Evolutionary conservation across 2,797 vertebrate genomes (phyloP), one percentile per base, ranked within the genome.

Genomic region (Agapornis canus): DNA sequence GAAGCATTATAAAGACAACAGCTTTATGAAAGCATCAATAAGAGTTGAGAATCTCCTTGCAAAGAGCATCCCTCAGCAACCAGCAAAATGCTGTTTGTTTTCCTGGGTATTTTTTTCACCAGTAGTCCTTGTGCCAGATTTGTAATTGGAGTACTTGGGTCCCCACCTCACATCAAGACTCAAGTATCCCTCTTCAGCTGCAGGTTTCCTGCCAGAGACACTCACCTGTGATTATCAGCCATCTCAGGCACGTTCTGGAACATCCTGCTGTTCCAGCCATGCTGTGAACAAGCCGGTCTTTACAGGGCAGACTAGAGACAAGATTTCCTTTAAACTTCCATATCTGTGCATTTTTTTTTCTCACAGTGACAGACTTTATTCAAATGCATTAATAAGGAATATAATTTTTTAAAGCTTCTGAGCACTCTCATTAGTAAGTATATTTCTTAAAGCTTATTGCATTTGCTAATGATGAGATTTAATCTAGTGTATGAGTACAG

Each of bases 61-160:
- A 11, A 78, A 52, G 19, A 82, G 23, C 31, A 63, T 72, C 51
- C 20, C 32, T 83, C 29, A 65, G 63, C 1, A 4, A 23, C 17
- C 56, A 81, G 43, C 3, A 52, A 64, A 76, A 73, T 29, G 23
- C 26, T 61, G 12, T 37, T 70, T 68, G 4, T n/a, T 49, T 69
- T 40, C 10, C 21, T 51, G 19, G 7, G 7, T 35, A n/a, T 0
- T 57, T 71, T 68, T 64, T 39, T 73, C 37, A 56, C 5, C 4
- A 2, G 5, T 3, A 57, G 31, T 40, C n/a, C 32, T 61, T 3
- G 0, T 54, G 27, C 35, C 39, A 35, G 35, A 14, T 86, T 73
- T 0, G 0, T 12, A 48, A 48, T 4, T 16, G 49, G 29, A 61
- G 29, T 22, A 13, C 9, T 42, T 32, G n/a, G 7, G 32, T 64